These are phyloP conservation scores for Drosophila prolongata DNA, from an alignment of 2,888 invertebrate species.

Conservation along the genomic window DNA sequence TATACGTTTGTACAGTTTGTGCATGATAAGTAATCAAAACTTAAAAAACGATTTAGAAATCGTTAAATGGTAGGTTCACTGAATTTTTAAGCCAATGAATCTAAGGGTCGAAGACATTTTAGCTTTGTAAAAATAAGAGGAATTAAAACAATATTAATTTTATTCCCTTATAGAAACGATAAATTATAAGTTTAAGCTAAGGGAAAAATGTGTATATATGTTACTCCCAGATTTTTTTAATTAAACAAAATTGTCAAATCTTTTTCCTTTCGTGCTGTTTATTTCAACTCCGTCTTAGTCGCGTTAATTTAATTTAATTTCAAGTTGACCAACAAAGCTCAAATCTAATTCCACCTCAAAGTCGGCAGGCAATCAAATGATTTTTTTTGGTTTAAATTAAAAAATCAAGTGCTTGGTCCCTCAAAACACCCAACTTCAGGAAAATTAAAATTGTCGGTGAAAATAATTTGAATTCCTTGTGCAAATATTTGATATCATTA, in stretches of 20 bases:
- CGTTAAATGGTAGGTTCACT: too few species aligned
- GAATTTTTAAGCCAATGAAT: too few species aligned
- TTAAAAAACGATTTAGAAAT: too few species aligned
- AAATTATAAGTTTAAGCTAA: too few species aligned
- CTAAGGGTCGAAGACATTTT: too few species aligned
- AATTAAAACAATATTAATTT: too few species aligned
- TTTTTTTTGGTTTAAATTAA: conserved; percentile 75
- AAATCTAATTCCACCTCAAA: neutral
- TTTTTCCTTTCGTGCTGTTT: neutral
- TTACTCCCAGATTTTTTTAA: too few species aligned
- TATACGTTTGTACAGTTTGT: too few species aligned
- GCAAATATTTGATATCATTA: conserved; percentile 69
- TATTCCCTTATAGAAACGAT: too few species aligned
- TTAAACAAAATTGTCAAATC: too few species aligned
- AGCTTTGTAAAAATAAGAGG: too few species aligned
- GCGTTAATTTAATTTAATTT: conserved; percentile 18
- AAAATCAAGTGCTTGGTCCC: conserved; percentile 33
- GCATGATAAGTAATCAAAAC: too few species aligned
- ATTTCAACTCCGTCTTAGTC: neutral
- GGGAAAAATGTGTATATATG: neutral
- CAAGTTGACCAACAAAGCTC: neutral
- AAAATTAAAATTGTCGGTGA: conserved; percentile 16
- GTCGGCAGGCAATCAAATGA: neutral
- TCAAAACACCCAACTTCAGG: conserved; percentile 4
- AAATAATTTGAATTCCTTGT: conserved; percentile 23